Evolutionary conservation across 2,113 vertebrate genomes (phyloP).

Genomic region (Ancistrus triradiatus): DNA sequence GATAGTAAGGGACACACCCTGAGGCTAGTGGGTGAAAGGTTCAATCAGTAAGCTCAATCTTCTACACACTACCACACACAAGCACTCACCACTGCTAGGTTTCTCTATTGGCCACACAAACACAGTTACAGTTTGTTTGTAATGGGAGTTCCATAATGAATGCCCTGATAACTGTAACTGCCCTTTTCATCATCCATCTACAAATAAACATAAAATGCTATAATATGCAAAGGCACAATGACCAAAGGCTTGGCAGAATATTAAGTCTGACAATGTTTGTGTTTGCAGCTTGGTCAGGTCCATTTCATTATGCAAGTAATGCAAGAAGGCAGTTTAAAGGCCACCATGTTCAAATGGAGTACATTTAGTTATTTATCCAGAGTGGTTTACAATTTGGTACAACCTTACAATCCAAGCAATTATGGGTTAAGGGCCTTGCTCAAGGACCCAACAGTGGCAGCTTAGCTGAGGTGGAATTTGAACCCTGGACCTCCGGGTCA

Average conservation of each 20-base stretch:
- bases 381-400: too few relatives aligned
- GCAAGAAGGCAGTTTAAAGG: constrained; percentile 1
- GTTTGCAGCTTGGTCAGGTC: background rate
- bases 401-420: too few relatives aligned
- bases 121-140: background rate
- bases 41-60: too few relatives aligned
- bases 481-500: too few relatives aligned
- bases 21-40: background rate
- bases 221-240: background rate
- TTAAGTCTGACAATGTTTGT: background rate
- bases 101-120: background rate
- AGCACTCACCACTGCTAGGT: too few relatives aligned
- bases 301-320: background rate
- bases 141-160: background rate
- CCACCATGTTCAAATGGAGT: constrained; percentile 12
- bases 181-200: background rate
- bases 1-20: background rate
- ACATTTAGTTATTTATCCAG: too few relatives aligned
- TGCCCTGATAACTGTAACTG: background rate
- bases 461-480: too few relatives aligned
- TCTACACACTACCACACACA: too few relatives aligned
- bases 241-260: background rate
- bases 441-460: too few relatives aligned
- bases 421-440: too few relatives aligned
- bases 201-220: background rate